Conservation (phyloP, 2,797 vertebrate genomes). For the Hoplostethus atlanticus region DNA sequence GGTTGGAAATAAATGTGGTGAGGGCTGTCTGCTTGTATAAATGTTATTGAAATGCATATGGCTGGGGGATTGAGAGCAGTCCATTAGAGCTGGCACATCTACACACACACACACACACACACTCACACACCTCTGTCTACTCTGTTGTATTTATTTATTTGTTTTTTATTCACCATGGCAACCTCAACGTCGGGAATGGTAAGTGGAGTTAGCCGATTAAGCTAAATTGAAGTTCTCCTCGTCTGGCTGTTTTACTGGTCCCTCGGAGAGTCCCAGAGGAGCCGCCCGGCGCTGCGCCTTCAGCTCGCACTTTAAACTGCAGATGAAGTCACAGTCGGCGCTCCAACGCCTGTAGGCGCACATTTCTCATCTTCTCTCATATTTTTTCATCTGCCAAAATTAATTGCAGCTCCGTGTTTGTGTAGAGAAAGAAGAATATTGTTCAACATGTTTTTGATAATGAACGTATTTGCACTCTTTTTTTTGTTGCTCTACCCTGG, state of each 20-base stretch:
- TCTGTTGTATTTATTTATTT: constrained; percentile 53
- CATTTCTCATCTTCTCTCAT: constrained; percentile 26
- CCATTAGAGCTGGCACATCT: constrained; percentile 60
- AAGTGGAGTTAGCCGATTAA: constrained; percentile 72
- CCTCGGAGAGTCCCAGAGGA: constrained; percentile 57
- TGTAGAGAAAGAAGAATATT: constrained; percentile 16
- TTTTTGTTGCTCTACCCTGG: background rate
- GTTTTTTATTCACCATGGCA: constrained; percentile 72
- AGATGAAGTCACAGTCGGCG: constrained; percentile 44
- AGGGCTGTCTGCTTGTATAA: constrained; percentile 67
- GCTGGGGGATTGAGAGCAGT: constrained; percentile 46
- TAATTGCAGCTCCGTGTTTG: constrained; percentile 35
- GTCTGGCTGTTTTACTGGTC: constrained; percentile 51
- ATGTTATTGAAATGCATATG: constrained; percentile 68
- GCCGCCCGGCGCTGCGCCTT: constrained; percentile 48
- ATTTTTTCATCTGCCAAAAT: constrained; percentile 57
- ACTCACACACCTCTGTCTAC: constrained; percentile 34
- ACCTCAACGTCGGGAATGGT: constrained; percentile 52
- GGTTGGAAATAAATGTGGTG: constrained; percentile 55
- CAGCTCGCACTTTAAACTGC: constrained; percentile 36
- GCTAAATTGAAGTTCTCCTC: constrained; percentile 64
- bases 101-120: constrained; percentile 7
- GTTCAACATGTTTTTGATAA: background rate
- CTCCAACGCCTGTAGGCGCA: constrained; percentile 10
- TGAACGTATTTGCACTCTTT: background rate